phyloP scores from a whole-genome alignment of 2,888 invertebrate species.

The Amblyjoppa fuscipennis region DNA sequence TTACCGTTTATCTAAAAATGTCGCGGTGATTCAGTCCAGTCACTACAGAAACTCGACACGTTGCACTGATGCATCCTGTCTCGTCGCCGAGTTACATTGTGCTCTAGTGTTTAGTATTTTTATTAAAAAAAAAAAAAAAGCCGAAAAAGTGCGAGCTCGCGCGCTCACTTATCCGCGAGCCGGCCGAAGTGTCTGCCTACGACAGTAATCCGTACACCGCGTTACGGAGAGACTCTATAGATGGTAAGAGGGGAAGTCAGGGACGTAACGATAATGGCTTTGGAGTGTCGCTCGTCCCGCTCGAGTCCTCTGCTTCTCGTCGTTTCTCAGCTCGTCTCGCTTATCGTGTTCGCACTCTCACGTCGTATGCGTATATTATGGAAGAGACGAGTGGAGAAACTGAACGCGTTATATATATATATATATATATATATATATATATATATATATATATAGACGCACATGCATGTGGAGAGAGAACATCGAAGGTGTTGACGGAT shows the following conservation, averaged over 20 bases:
- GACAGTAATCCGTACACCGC: constrained; percentile 59
- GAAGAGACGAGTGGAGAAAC: constrained; percentile 59
- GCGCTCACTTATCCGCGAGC: constrained; percentile 28
- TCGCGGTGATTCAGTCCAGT: too few species aligned
- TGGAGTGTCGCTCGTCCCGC: constrained; percentile 77
- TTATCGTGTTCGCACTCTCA: constrained; percentile 50
- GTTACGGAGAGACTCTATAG: constrained; percentile 16
- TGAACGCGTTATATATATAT: constrained; percentile 36
- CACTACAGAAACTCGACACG: not conserved
- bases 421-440: too few species aligned
- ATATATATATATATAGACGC: constrained; percentile 4
- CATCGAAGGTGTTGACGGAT: constrained; percentile 46
- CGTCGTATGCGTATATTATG: constrained; percentile 46
- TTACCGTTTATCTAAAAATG: too few species aligned
- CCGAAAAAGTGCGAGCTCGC: constrained; percentile 5
- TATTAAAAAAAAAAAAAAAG: not conserved
- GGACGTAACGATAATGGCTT: constrained; percentile 81
- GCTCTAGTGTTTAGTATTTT: not conserved
- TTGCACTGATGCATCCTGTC: not conserved
- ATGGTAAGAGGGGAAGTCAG: constrained; percentile 56
- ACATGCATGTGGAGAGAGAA: not conserved
- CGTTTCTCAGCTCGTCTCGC: constrained; percentile 66
- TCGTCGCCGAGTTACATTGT: not conserved
- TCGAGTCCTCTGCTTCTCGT: constrained; percentile 57
- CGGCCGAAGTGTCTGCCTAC: constrained; percentile 54